Percentiles rank a stretch among this genome's conserved stretches.
Evolutionary conservation across 2,113 vertebrate genomes (phyloP).

Genomic region (Saguinus midas): DNA sequence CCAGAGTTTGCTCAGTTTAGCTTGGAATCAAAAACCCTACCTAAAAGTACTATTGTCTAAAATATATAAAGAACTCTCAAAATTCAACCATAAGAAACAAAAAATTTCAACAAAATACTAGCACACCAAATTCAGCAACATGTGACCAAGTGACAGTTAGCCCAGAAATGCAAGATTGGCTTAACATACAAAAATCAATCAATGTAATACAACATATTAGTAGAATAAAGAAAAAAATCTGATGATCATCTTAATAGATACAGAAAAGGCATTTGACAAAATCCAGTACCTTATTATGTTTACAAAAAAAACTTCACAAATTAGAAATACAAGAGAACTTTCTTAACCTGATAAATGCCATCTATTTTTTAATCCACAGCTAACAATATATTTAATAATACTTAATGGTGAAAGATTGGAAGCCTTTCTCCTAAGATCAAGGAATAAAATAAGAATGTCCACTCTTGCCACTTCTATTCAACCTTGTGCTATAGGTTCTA

Average conservation of each 20-base stretch:
- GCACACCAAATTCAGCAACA: background rate
- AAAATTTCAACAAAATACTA: background rate
- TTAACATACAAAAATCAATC: background rate
- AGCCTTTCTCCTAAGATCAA: background rate
- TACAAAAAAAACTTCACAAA: background rate
- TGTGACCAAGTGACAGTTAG: background rate
- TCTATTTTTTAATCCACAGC: background rate
- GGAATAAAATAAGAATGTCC: background rate
- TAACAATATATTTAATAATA: background rate
- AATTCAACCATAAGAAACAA: background rate
- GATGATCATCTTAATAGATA: background rate
- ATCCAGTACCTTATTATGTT: background rate
- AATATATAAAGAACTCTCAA: constrained; percentile 28
- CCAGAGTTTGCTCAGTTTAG: background rate
- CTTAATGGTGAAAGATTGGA: background rate
- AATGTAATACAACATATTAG: background rate
- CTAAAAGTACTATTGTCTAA: background rate
- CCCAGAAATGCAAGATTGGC: background rate
- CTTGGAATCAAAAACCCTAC: background rate
- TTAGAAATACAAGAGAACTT: background rate
- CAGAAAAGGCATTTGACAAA: background rate
- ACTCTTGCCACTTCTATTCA: background rate
- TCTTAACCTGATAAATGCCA: background rate
- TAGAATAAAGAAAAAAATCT: background rate
- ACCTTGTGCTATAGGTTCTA: background rate